phyloP scores from a whole-genome alignment of 2,113 vertebrate species.

The Cyprinodon variegatus region DNA sequence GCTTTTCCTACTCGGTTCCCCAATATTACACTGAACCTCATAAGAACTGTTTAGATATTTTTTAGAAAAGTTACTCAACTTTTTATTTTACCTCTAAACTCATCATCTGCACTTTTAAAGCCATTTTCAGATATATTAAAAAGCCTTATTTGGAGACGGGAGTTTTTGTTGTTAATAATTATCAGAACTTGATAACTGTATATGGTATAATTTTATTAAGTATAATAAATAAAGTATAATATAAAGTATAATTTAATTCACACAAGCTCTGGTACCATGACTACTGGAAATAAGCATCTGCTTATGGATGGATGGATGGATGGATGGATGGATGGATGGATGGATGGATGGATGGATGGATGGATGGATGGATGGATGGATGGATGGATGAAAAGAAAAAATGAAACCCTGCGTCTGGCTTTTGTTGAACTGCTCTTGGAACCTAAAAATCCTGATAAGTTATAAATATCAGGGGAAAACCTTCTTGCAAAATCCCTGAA shows the following conservation, averaged over 20 bases:
- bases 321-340: too few relatives aligned
- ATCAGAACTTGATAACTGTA: too few relatives aligned
- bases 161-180: too few relatives aligned
- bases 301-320: too few relatives aligned
- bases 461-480: background rate
- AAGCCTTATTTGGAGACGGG: background rate
- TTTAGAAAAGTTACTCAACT: constrained; percentile 2
- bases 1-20: constrained; percentile 47
- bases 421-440: background rate
- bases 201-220: too few relatives aligned
- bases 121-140: background rate
- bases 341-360: too few relatives aligned
- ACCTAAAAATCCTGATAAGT: background rate
- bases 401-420: background rate
- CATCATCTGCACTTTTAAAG: background rate
- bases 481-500: background rate
- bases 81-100: background rate
- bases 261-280: too few relatives aligned
- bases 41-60: constrained; percentile 53
- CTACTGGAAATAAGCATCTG: too few relatives aligned
- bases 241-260: too few relatives aligned
- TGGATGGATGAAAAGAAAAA: too few relatives aligned
- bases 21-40: constrained; percentile 56
- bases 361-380: too few relatives aligned
- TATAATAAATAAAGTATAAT: too few relatives aligned